Base-by-base conservation (phyloP, 2,113 vertebrate genomes). In the Gobius niger region DNA sequence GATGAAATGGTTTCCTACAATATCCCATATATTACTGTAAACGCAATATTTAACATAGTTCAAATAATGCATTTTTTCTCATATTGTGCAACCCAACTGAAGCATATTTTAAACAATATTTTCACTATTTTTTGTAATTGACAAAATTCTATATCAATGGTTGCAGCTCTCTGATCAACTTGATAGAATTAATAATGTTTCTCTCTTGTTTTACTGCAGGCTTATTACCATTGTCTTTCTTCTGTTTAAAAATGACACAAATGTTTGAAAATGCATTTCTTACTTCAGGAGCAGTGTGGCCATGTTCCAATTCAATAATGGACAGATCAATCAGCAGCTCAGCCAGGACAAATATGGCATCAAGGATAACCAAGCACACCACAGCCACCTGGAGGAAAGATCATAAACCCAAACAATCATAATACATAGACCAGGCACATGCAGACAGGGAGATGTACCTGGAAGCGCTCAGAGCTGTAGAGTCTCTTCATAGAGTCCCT, bases 271-370 rank as follows among this genome's bases (percentile, higher is more conserved):
- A 54, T 18, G 6, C 15, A 12, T 12, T 24, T 12, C 82, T 85
- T 89, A 98, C 98, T 95, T 87, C 85, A 10, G 92, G 89, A 0
- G 90, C 93, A 6, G 97, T 78, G 2, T 94, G 77, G 0, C 90
- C 87, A 47, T 92, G 80, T 69, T 96, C 93, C 0, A 91, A 71
- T 44, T 85, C 7, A 67, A 98, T 95, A 80, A 98, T 93, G 41
- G 91, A 85, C 81, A 98, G 83, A 74, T 99, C 98, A 67, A 99
- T 88, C 0, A 99, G 93, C 79, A 99, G 78, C 67, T 99, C 95
- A 0, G 92, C 93, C 0, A 99, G 91, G 7, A 99, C 98, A 84
- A 99, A 88, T 46, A 96, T 64, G 15, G 97, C 96, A 12, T 99
- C 98, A 87, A 98, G 75, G 68, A 99, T 53, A 0, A 99, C 96